Evolutionary conservation across 2,888 invertebrate species (phyloP), one percentile per base, ranked within the genome.

Genomic region (Thumatha senex): DNA sequence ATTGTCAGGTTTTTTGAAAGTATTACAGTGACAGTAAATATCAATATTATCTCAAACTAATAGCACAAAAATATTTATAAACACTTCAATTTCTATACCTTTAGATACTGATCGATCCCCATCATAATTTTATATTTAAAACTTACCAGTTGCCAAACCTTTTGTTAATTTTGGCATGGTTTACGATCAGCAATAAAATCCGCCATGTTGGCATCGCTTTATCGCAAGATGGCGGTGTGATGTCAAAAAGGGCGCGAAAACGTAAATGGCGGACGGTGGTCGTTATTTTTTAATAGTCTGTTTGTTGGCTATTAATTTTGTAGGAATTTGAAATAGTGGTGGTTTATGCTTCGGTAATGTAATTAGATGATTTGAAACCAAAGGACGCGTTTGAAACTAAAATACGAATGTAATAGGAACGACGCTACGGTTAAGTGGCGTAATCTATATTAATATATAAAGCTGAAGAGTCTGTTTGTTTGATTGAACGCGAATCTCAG

Each of bases 111-210:
- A 65, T 57, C 71, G 69, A 74, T 78, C 72, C 74, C 66, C 76
- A 80, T 82, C 77, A 81, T 81, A 82, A 82, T 82, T 63, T 82
- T 84, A 84, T 84, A 85, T 86, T 83, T 86, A 84, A 82, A 84
- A 76, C 71, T 72, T 72, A 74, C 78, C 82, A 80, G 88, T 84
- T 86, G 88, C 84, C 86, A 86, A 84, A 79, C 78, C 81, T 81
- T 82, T 82, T 78, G 87, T 86, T 86, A 89, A 87, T 89, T 87
- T 88, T 80, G 80, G 81, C 82, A 75, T 76, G 72, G 67, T 87
- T 87, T 86, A 86, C 79, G 84, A 82, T 59, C 76, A 70, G 70
- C 74, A 71, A 67, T 85, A 83, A 86, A 70, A 81, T 68, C 71
- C 74, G 80, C 84, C 85, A 86, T 88, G 63, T 84, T 83, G 77